These are phyloP conservation scores for Cyrtonyx montezumae DNA, from an alignment of 2,113 vertebrate genomes.

Conservation along the genomic window DNA sequence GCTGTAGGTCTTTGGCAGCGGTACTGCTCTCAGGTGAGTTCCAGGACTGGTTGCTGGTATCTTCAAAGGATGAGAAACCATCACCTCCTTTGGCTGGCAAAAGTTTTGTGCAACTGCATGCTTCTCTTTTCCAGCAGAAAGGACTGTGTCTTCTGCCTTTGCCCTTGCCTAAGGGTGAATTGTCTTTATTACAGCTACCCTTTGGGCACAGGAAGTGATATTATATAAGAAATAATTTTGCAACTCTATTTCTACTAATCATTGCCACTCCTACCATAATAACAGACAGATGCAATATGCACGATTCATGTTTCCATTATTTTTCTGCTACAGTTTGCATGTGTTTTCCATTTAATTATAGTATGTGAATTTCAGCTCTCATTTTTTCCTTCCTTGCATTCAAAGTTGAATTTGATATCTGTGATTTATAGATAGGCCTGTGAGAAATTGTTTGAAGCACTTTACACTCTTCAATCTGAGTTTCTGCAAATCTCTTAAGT, in stretches of 20 bases:
- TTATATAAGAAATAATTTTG: slow-evolving; percentile 57
- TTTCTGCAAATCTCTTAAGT: slow-evolving; percentile 25
- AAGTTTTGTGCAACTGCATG: neutral
- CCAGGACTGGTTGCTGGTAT: neutral
- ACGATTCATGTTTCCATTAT: slow-evolving; percentile 50
- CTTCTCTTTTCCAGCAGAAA: slow-evolving; percentile 39
- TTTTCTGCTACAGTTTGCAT: slow-evolving; percentile 64
- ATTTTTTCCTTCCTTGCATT: slow-evolving; percentile 27
- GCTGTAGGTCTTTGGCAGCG: neutral
- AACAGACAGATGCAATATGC: slow-evolving; percentile 55
- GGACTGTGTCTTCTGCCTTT: slow-evolving; percentile 23
- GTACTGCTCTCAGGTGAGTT: neutral
- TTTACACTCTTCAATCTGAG: neutral
- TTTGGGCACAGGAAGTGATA: slow-evolving; percentile 43
- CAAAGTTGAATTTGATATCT: slow-evolving; percentile 41
- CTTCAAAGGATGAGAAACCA: slow-evolving; percentile 17
- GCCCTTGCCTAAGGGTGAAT: slow-evolving; percentile 15
- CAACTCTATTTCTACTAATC: slow-evolving; percentile 58
- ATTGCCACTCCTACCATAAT: slow-evolving; percentile 65
- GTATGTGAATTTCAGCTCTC: slow-evolving; percentile 33
- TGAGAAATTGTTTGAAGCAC: neutral
- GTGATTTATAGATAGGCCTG: slow-evolving; percentile 29
- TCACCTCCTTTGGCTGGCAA: slow-evolving; percentile 3
- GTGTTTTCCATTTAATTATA: slow-evolving; percentile 67
- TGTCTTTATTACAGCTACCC: slow-evolving; percentile 33